phyloP scores from a whole-genome alignment of 2,888 invertebrate genomes.

The Panzeria rudis region DNA sequence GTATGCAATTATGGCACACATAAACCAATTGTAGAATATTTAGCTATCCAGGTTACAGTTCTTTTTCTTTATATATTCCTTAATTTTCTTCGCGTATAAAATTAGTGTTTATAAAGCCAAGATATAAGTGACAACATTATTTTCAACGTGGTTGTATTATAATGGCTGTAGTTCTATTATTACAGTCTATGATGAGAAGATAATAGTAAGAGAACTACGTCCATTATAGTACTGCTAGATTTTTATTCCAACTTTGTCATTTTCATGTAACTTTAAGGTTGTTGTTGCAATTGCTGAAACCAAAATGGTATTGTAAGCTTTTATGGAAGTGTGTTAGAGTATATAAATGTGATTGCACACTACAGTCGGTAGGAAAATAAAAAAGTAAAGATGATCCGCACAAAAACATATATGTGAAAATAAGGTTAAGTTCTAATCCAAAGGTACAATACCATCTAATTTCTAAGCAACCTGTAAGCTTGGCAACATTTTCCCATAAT shows the following conservation, averaged over 20 bases:
- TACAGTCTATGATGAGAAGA: conserved; percentile 19
- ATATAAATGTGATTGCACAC: neutral
- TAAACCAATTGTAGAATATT: neutral
- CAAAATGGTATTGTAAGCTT: neutral
- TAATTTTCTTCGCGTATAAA: neutral
- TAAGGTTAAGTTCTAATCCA: too few species aligned
- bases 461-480: too few species aligned
- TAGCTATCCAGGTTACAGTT: conserved; percentile 10
- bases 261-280: conserved; percentile 18
- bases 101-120: conserved; percentile 14
- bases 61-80: neutral
- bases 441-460: too few species aligned
- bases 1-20: conserved; percentile 41
- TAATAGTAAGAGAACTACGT: too few species aligned
- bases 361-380: neutral
- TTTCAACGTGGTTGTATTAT: neutral
- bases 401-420: too few species aligned
- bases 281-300: neutral
- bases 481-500: too few species aligned
- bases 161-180: neutral
- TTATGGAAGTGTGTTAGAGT: neutral
- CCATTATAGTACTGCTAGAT: neutral
- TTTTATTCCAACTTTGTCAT: conserved; percentile 13
- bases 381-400: too few species aligned
- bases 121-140: conserved; percentile 35